Evolutionary conservation across 2,888 invertebrate species (phyloP).

Genomic region (Frankliniella intonsa): DNA sequence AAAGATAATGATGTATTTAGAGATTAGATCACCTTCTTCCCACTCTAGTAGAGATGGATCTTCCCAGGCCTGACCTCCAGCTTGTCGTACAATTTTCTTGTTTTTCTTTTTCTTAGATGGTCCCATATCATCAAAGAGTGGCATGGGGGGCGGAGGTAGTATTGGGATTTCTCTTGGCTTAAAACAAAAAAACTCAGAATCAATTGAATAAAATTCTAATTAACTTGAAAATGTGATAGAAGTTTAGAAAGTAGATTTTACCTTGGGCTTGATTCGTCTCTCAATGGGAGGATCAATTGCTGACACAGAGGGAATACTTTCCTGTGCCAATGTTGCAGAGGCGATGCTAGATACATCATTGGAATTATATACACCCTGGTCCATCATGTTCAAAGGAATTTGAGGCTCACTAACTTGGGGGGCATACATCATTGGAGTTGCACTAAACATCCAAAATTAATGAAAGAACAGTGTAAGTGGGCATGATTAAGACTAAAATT

Average conservation of each 20-base stretch:
- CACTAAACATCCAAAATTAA: conserved; percentile 40
- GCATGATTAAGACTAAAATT: neutral
- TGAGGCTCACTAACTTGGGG: conserved; percentile 41
- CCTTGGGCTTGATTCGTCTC: neutral
- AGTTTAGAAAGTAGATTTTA: neutral
- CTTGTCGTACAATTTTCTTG: conserved; percentile 78
- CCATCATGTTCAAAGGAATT: conserved; percentile 41
- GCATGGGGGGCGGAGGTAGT: conserved; percentile 31
- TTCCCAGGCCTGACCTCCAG: conserved; percentile 95
- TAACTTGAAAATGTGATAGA: no score
- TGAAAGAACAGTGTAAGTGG: neutral
- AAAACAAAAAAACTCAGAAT: neutral
- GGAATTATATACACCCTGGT: neutral
- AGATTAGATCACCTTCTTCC: conserved; percentile 65
- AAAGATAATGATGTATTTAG: conserved; percentile 28
- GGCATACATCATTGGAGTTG: conserved; percentile 49
- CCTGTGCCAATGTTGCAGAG: neutral
- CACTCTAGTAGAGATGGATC: conserved; percentile 90
- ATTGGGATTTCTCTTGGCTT: neutral
- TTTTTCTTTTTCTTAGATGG: conserved; percentile 52
- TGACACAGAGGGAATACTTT: neutral
- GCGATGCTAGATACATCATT: neutral
- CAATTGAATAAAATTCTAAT: neutral
- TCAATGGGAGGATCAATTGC: neutral
- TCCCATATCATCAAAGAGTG: conserved; percentile 43